A percentile compares a stretch with the other conserved stretches of the same genome.
Evolutionary conservation across 2,797 vertebrate species (phyloP).

Genomic region (Sebastes cheni): DNA sequence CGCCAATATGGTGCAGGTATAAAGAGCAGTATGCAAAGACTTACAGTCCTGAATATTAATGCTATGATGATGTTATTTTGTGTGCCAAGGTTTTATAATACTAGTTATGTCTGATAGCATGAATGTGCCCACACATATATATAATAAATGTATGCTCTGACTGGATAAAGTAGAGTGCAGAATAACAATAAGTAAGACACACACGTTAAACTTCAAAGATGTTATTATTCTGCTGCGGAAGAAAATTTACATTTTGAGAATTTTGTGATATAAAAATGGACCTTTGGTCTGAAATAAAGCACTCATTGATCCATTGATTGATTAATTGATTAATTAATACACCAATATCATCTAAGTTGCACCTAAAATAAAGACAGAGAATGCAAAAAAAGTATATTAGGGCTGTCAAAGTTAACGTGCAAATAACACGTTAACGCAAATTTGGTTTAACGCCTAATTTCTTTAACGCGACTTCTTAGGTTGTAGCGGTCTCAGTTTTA

Average conservation of each 20-base stretch:
- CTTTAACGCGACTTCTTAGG: no score
- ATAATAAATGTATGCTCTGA: slow-evolving; percentile 17
- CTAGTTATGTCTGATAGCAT: not conserved
- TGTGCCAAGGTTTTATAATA: slow-evolving; percentile 1
- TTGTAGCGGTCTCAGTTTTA: no score
- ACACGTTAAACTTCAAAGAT: slow-evolving; percentile 4
- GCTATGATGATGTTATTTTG: not conserved
- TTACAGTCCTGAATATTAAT: not conserved
- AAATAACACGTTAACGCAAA: no score
- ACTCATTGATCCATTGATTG: not conserved
- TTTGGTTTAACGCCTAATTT: fast-evolving
- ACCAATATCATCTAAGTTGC: not conserved
- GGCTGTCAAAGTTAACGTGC: no score
- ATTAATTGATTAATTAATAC: not conserved
- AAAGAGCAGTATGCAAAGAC: not conserved
- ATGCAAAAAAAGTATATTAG: not conserved
- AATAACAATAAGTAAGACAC: not conserved
- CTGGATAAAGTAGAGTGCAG: not conserved
- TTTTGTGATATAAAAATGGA: not conserved
- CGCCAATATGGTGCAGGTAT: not conserved
- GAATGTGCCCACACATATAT: not conserved
- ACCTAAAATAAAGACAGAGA: not conserved
- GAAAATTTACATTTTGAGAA: not conserved
- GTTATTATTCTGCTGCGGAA: not conserved
- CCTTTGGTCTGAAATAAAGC: not conserved